These are phyloP conservation scores for Candoia aspera DNA, from an alignment of 2,113 vertebrate genomes.

Conservation along the genomic window DNA sequence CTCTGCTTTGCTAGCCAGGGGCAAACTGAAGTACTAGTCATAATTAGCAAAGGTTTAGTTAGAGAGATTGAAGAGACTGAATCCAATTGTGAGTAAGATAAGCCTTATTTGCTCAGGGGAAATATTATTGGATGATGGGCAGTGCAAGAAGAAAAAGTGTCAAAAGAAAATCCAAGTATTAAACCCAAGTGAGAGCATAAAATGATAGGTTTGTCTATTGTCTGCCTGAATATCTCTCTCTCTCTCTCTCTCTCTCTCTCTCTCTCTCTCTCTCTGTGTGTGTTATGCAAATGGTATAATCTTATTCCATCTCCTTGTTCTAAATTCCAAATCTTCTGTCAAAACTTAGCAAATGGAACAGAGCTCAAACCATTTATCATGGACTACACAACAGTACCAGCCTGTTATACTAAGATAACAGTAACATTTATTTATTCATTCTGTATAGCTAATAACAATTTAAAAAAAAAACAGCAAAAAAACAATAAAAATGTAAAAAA, in stretches of 20 bases:
- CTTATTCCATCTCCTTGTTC: background rate
- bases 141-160: background rate
- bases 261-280: too few species aligned
- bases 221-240: too few species aligned
- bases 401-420: background rate
- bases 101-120: background rate
- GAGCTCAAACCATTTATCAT: background rate
- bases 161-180: background rate
- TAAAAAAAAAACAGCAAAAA: background rate
- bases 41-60: slow-evolving; percentile 12
- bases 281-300: background rate
- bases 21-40: slow-evolving; percentile 12
- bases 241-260: too few species aligned
- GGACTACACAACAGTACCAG: background rate
- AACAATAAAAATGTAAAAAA: background rate
- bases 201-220: background rate
- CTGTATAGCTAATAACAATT: background rate
- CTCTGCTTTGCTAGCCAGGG: background rate
- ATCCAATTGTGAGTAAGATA: background rate
- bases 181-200: background rate
- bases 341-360: background rate
- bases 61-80: background rate
- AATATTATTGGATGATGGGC: background rate
- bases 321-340: background rate
- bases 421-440: background rate